A percentile compares a stretch with the other conserved stretches of the same genome.
Conservation (phyloP, 2,113 vertebrate genomes). For the Antidorcas marsupialis region DNA sequence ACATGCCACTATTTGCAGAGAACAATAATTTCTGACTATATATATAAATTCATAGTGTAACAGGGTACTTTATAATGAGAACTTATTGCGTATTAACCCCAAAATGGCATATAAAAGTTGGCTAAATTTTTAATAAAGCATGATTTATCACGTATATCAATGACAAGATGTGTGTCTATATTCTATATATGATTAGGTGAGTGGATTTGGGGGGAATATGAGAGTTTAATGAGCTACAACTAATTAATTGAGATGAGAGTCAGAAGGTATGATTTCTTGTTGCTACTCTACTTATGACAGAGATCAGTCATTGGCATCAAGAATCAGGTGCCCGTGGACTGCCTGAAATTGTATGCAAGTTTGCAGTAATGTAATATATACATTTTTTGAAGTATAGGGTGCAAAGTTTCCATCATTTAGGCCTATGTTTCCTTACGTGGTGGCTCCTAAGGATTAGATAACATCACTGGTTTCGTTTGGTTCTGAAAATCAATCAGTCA, state of each 20-base stretch:
- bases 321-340: not conserved
- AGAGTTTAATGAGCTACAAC: not conserved
- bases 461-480: not conserved
- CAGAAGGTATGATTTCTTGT: not conserved
- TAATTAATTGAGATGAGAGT: not conserved
- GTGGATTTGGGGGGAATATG: not conserved
- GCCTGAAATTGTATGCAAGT: not conserved
- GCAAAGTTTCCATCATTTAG: not conserved
- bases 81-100: not conserved
- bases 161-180: not conserved
- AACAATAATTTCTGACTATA: constrained; percentile 9
- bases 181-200: not conserved
- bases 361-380: not conserved
- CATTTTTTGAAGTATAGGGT: not conserved
- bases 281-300: not conserved
- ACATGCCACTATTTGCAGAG: constrained; percentile 32
- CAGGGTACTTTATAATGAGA: constrained; percentile 13
- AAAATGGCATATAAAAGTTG: not conserved
- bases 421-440: not conserved
- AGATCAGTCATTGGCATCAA: not conserved
- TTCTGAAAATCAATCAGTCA: not conserved
- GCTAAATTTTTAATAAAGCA: not conserved
- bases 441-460: not conserved
- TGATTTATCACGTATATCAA: not conserved
- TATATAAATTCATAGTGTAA: constrained; percentile 22